A percentile compares a stretch with the other conserved stretches of the same genome.
Evolutionary conservation across 2,113 vertebrate genomes (phyloP).

Genomic region (Myotis brandtii): DNA sequence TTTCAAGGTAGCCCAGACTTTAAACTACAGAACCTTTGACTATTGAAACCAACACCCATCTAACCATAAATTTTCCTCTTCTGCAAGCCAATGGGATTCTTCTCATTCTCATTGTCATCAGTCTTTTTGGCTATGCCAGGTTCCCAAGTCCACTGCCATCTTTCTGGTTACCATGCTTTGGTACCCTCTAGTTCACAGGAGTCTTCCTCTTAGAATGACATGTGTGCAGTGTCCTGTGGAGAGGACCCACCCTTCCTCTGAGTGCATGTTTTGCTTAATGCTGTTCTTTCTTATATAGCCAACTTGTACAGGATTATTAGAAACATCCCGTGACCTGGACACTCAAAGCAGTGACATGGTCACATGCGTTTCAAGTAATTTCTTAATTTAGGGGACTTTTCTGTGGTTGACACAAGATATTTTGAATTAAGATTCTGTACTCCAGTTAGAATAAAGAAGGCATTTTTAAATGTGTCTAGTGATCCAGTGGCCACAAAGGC

Average conservation of each 20-base stretch:
- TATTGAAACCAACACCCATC: background rate
- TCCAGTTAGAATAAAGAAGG: background rate
- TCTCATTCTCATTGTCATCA: background rate
- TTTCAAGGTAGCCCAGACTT: background rate
- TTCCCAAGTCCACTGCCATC: background rate
- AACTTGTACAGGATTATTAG: background rate
- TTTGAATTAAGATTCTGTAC: conserved; percentile 34
- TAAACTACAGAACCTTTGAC: background rate
- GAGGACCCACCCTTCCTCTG: background rate
- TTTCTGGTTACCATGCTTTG: background rate
- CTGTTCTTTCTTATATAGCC: background rate
- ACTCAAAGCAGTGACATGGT: background rate
- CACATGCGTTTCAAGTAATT: background rate
- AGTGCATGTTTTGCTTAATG: background rate
- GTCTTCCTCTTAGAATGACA: fast-evolving
- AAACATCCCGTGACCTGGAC: background rate
- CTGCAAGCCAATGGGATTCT: background rate
- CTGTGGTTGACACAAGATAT: background rate
- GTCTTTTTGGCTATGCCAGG: background rate
- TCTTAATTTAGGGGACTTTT: background rate
- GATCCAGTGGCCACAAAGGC: background rate
- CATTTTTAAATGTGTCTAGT: background rate
- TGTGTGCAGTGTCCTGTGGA: fast-evolving
- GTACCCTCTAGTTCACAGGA: no score
- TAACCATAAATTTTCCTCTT: background rate